A percentile compares a stretch with the other conserved stretches of the same genome.
Evolutionary conservation across 53 echinoderm and acorn worm genomes (phyloP).

Genomic region (Luidia sarsii): DNA sequence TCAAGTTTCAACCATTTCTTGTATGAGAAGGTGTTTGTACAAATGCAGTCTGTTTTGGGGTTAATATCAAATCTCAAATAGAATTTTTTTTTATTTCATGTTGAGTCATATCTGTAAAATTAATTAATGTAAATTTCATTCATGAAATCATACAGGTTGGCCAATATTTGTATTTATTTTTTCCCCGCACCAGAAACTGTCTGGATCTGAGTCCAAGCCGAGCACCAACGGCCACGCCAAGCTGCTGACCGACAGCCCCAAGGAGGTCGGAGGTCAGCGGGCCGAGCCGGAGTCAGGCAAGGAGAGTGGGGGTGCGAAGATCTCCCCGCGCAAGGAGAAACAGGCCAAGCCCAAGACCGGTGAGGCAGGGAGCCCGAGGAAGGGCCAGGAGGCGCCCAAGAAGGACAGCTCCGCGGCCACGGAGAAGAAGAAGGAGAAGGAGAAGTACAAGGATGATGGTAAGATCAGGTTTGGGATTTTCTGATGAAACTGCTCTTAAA

Average conservation of each 20-base stretch:
- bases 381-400: slow-evolving; percentile 5
- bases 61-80: too few relatives aligned
- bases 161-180: too few relatives aligned
- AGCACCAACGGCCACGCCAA: slow-evolving; percentile 48
- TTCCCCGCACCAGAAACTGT: too few relatives aligned
- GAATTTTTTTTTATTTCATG: too few relatives aligned
- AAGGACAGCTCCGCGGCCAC: background rate
- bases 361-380: background rate
- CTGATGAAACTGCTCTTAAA: too few relatives aligned
- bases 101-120: too few relatives aligned
- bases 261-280: slow-evolving; percentile 27
- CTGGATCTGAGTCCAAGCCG: slow-evolving; percentile 20
- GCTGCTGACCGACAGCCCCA: slow-evolving; percentile 13
- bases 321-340: slow-evolving; percentile 35
- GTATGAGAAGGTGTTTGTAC: too few relatives aligned
- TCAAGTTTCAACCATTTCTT: too few relatives aligned
- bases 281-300: slow-evolving; percentile 3
- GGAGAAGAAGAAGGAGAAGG: background rate
- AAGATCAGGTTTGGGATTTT: too few relatives aligned
- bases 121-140: too few relatives aligned
- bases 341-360: slow-evolving; percentile 6
- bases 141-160: too few relatives aligned
- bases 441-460: slow-evolving; percentile 25
- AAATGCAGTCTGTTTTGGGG: too few relatives aligned
- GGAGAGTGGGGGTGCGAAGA: background rate